Base-by-base conservation (phyloP, 2,797 vertebrate species). In the Stomatorhinus walkeri region DNA sequence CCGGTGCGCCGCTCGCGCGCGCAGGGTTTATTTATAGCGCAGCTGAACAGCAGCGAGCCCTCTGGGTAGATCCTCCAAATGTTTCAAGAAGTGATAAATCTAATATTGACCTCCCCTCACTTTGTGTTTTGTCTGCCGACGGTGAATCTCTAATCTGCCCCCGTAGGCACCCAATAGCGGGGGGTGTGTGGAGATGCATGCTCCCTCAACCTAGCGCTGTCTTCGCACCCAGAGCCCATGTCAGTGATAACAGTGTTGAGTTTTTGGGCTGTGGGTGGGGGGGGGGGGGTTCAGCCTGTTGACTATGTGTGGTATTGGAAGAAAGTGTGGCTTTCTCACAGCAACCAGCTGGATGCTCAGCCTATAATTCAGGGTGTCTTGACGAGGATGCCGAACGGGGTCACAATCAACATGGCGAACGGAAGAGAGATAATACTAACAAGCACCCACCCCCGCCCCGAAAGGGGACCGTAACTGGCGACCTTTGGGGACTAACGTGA, bases 111-210 rank as follows among this genome's bases (percentile, higher is more conserved):
- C 91, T 90, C 85, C 89, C 90, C 89, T 61, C 61, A 85, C 84
- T 46, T 54, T 87, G 83, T 56, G 54, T 89, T 90, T 88, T 88
- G 87, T 91, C 89, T 90, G 89, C 90, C 87, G 88, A 88, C 90
- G 85, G 90, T 89, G 89, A 88, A 91, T 91, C 90, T 90, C 90
- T 92, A 92, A 92, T 93, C 91, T 91, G 90, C 88, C 90, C 91
- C 91, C 88, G 88, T 90, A 87, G 89, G 90, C 89, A 89, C 48
- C 52, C 88, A 90, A 83, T 43, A 83, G 68, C 87, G 88, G 46
- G 64, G 88, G 51, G 14, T 1, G 16, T 1, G 51, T 32, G 28
- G 28, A 32, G 28, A 0, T 46, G 43, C 5, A 8, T 48, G 6
- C n/a, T 72, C 64, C 54, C 32, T 89, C 51, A 87, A 89, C 89